Evolutionary conservation across 2,113 vertebrate species (phyloP).

Genomic region (Melanostigma gelatinosum): DNA sequence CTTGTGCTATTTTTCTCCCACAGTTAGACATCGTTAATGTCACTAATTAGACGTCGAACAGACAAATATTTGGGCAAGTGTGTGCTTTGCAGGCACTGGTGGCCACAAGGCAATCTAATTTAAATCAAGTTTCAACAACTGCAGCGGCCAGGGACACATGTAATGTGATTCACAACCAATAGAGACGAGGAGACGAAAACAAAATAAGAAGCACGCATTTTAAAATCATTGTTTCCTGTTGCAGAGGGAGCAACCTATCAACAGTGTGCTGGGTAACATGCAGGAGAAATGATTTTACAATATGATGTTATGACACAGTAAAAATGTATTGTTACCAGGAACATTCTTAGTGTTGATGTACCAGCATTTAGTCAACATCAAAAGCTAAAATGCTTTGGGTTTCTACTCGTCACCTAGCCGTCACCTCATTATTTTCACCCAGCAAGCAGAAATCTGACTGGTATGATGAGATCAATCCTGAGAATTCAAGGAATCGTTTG

Average conservation of each 20-base stretch:
- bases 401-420: neutral
- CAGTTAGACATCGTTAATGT: constrained; percentile 24
- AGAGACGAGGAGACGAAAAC: neutral
- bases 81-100: constrained; percentile 15
- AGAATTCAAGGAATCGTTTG: neutral
- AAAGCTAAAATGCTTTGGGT: neutral
- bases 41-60: constrained; percentile 21
- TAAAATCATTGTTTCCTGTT: constrained; percentile 10
- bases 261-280: neutral
- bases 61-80: constrained; percentile 28
- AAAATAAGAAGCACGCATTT: neutral
- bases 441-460: neutral
- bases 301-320: neutral
- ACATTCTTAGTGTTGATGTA: neutral
- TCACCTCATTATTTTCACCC: neutral
- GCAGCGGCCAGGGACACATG: constrained; percentile 4
- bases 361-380: neutral
- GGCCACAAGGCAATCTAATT: constrained; percentile 31
- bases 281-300: neutral
- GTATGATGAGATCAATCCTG: neutral
- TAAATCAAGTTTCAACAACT: constrained; percentile 27
- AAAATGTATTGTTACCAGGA: neutral
- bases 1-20: neutral
- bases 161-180: constrained; percentile 18
- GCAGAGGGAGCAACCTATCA: neutral